phyloP scores from a whole-genome alignment of 2,888 invertebrate species.

The Flexamia atlantica region DNA sequence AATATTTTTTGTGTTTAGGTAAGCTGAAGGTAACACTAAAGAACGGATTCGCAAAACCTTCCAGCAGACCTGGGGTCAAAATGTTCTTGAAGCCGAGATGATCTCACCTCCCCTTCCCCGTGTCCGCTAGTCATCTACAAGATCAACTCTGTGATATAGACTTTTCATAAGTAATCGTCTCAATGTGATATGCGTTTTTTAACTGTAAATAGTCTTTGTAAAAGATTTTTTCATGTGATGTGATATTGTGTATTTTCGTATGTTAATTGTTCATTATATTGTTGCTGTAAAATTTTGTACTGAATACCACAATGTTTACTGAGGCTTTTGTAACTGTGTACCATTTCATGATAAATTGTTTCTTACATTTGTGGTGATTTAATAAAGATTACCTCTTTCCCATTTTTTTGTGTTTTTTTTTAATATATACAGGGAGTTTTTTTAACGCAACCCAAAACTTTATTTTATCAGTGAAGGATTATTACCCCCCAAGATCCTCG shows the following conservation, averaged over 20 bases:
- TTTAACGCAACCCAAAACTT: no score
- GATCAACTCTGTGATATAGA: constrained; percentile 53
- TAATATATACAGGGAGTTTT: no score
- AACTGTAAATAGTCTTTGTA: constrained; percentile 7
- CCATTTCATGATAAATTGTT: constrained; percentile 5
- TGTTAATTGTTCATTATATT: neutral
- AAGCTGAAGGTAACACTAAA: constrained; percentile 45
- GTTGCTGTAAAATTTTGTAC: constrained; percentile 37
- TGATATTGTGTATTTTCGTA: constrained; percentile 26
- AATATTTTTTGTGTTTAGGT: constrained; percentile 24
- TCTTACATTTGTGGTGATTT: neutral
- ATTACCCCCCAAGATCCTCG: no score
- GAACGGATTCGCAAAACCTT: constrained; percentile 51
- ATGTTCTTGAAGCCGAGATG: constrained; percentile 57
- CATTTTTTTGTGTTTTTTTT: no score
- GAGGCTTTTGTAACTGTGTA: constrained; percentile 43
- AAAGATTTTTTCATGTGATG: constrained; percentile 32
- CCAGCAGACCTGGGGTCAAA: constrained; percentile 1
- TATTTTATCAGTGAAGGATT: no score
- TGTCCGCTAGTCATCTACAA: constrained; percentile 34
- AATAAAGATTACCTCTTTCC: no score
- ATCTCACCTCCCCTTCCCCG: neutral
- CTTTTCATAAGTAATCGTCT: constrained; percentile 21
- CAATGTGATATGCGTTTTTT: constrained; percentile 26
- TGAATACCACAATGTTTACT: neutral